Evolutionary conservation across 2,113 vertebrate genomes (phyloP), one percentile per base, ranked within the genome.

Genomic region (Malurus cyaneus): DNA sequence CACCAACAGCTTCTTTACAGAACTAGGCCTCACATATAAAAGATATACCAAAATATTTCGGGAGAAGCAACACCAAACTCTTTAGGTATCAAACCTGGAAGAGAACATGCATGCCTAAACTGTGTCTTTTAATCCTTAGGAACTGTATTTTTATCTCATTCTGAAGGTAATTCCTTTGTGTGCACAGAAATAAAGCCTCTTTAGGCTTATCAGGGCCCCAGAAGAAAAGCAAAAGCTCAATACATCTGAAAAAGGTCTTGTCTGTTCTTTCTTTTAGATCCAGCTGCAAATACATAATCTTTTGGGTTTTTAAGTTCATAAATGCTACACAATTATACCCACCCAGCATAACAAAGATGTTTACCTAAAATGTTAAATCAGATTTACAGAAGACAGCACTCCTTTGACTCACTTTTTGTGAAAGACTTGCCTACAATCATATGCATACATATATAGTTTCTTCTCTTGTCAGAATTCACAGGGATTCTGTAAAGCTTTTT

Each of bases 151-250:
- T 71, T 82, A 79, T 79, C 76, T 93, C 50, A 42, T 81, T 91
- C 71, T 69, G 62, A 94, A 80, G 71, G 54, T 34, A 83, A 85
- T 81, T 88, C 80, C 81, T 91, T 91, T 93, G 79, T 94, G 88
- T 41, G 92, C 20, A 65, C 2, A 78, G 69, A 76, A 53, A 57
- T 79, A 70, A 83, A 88, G 23, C 72, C 64, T 96, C 70, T 66
- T 92, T 31, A 52, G 54, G 61, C 73, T 93, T 86, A 86, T 81
- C 39, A 80, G 42, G 5, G 5, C 32, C 9, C 8, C 18, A 4
- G 15, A 20, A 71, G 56, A 74, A 49, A 36, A 53, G 25, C 23
- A 66, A 65, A 25, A 61, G 50, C 56, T 86, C 44, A 39, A 24
- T 61, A 60, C n/a, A 89, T 53, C 54, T 82, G 76, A 81, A 74